Percentiles rank a stretch among this genome's conserved stretches.
Conservation (phyloP, 2,113 vertebrate species). For the Dicerorhinus sumatrensis region DNA sequence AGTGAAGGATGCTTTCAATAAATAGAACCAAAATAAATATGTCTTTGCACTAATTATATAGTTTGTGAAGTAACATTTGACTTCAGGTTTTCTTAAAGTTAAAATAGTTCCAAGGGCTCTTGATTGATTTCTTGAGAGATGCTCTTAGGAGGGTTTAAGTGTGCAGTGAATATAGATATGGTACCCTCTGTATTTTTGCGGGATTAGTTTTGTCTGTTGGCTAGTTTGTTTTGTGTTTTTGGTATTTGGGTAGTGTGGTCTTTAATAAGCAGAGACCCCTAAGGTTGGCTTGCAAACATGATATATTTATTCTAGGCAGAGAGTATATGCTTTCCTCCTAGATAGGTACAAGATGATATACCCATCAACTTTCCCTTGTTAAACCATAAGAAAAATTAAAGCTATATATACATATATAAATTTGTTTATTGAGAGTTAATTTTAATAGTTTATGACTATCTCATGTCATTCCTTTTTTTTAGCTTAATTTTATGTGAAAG, state of each 20-base stretch:
- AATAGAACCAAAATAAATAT: slow-evolving; percentile 62
- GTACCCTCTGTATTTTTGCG: not conserved
- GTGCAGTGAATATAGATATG: not conserved
- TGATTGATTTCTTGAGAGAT: slow-evolving; percentile 53
- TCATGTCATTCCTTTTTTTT: not conserved
- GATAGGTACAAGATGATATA: not conserved
- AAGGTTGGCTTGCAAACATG: not conserved
- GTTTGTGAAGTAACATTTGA: slow-evolving; percentile 51
- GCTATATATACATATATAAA: not conserved
- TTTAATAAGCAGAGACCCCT: not conserved
- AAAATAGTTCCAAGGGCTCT: not conserved
- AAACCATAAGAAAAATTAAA: slow-evolving; percentile 43
- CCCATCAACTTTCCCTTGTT: slow-evolving; percentile 2
- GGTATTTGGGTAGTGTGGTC: not conserved
- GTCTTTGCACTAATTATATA: slow-evolving; percentile 63
- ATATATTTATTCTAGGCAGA: not conserved
- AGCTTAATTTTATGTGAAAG: slow-evolving; percentile 14
- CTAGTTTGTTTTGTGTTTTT: slow-evolving; percentile 38
- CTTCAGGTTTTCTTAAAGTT: slow-evolving; percentile 56
- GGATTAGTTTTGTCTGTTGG: not conserved
- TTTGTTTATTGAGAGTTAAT: slow-evolving; percentile 27
- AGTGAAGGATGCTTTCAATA: slow-evolving; percentile 54
- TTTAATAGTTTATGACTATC: slow-evolving; percentile 14
- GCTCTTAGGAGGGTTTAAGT: not conserved
- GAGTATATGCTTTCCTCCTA: not conserved